Percentiles rank a stretch among this genome's conserved stretches.
These are phyloP conservation scores for Potorous gilbertii DNA, from an alignment of 2,797 vertebrate species.

Conservation along the genomic window DNA sequence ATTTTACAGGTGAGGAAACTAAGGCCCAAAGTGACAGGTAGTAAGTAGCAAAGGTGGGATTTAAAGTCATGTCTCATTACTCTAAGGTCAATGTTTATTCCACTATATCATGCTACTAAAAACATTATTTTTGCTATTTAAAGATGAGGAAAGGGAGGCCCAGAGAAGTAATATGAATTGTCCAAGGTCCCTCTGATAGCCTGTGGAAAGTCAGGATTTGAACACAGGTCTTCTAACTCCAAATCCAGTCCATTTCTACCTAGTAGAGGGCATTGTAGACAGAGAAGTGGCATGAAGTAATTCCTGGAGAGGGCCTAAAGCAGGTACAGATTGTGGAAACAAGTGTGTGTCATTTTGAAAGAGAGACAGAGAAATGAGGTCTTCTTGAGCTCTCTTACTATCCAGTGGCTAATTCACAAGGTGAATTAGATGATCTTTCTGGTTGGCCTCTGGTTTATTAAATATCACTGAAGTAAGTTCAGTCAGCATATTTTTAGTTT, in stretches of 20 bases:
- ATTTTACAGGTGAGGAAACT: neutral
- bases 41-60: neutral
- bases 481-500: constrained; percentile 59
- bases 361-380: constrained; percentile 39
- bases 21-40: neutral
- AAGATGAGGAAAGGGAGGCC: constrained; percentile 22
- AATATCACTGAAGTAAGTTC: constrained; percentile 62
- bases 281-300: neutral
- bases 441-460: constrained; percentile 46
- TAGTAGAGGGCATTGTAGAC: neutral
- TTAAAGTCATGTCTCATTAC: neutral
- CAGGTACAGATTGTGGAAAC: neutral
- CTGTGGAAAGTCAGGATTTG: neutral
- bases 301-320: neutral
- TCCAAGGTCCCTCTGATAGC: constrained; percentile 21
- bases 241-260: constrained; percentile 8
- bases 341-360: neutral
- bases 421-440: constrained; percentile 62
- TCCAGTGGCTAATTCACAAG: constrained; percentile 64
- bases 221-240: constrained; percentile 11
- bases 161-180: constrained; percentile 5
- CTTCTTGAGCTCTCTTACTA: constrained; percentile 49
- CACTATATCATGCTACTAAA: neutral
- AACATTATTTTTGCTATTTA: constrained; percentile 16
- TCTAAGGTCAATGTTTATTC: neutral